Evolutionary conservation across 2,797 vertebrate genomes (phyloP).

Genomic region (Hylomyscus alleni): DNA sequence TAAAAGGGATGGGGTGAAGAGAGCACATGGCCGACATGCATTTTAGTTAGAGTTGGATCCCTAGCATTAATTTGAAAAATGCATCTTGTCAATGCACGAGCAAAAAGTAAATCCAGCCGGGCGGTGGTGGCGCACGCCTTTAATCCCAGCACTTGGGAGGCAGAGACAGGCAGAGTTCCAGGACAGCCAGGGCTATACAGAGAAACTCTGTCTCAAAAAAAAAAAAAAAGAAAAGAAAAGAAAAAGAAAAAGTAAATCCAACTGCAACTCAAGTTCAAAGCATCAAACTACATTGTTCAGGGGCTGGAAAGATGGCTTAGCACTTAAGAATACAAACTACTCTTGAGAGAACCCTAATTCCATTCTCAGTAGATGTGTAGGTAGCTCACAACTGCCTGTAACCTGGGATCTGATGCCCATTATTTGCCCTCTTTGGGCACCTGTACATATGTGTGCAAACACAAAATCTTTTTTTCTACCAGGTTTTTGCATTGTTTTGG

Average conservation of each 20-base stretch:
- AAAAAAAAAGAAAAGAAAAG: too few species aligned
- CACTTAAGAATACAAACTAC: not conserved
- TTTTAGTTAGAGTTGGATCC: not conserved
- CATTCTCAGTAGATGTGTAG: not conserved
- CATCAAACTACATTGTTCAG: slow-evolving; percentile 52
- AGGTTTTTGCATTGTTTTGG: not conserved
- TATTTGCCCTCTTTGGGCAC: not conserved
- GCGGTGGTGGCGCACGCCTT: too few species aligned
- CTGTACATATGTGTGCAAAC: not conserved
- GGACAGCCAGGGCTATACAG: too few species aligned
- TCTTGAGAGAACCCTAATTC: not conserved
- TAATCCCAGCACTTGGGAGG: too few species aligned
- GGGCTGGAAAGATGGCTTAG: not conserved
- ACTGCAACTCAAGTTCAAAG: slow-evolving; percentile 25
- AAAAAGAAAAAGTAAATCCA: slow-evolving; percentile 26
- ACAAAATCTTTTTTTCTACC: not conserved
- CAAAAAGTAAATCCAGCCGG: slow-evolving; percentile 22
- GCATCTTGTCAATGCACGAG: not conserved
- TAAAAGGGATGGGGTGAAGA: not conserved
- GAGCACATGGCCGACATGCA: not conserved
- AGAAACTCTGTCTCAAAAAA: too few species aligned
- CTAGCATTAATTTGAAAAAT: not conserved
- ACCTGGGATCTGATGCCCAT: not conserved
- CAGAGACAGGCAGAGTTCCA: too few species aligned
- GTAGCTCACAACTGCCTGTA: not conserved